Percentiles rank a stretch among this genome's conserved stretches.
Evolutionary conservation across 2,797 vertebrate species (phyloP).

Genomic region (Sciurus carolinensis): DNA sequence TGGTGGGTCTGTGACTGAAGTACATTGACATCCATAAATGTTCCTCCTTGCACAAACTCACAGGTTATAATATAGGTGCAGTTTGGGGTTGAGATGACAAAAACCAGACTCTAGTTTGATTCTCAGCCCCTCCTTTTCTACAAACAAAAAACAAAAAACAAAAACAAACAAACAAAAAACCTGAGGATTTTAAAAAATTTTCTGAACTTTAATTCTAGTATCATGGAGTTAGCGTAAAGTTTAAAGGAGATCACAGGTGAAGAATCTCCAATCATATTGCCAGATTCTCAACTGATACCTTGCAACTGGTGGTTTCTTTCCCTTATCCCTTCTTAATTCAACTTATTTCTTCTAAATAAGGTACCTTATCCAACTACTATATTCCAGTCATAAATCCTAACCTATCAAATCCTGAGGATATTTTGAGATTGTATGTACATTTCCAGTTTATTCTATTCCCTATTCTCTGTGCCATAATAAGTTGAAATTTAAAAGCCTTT

Average conservation of each 20-base stretch:
- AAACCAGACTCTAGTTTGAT: neutral
- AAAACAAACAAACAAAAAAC: too few relatives aligned
- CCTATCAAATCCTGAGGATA: neutral
- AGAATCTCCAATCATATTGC: neutral
- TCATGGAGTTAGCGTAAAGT: neutral
- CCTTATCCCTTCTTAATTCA: neutral
- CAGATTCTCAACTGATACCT: neutral
- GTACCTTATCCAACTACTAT: neutral
- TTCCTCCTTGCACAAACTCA: neutral
- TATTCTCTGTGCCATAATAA: constrained; percentile 1
- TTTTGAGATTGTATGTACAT: constrained; percentile 39
- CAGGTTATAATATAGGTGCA: neutral
- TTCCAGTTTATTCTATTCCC: constrained; percentile 13
- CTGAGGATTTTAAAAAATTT: neutral
- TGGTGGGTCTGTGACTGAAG: neutral
- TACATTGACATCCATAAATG: too few relatives aligned
- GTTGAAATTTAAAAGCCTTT: neutral
- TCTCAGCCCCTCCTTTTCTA: neutral
- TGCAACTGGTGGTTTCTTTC: neutral
- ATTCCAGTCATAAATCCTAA: neutral
- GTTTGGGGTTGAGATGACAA: neutral
- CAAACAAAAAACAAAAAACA: too few relatives aligned
- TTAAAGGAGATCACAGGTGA: neutral
- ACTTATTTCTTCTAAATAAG: constrained; percentile 11
- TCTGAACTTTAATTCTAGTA: neutral